phyloP scores from a whole-genome alignment of 2,113 vertebrate genomes.

The Lipophrys pholis region DNA sequence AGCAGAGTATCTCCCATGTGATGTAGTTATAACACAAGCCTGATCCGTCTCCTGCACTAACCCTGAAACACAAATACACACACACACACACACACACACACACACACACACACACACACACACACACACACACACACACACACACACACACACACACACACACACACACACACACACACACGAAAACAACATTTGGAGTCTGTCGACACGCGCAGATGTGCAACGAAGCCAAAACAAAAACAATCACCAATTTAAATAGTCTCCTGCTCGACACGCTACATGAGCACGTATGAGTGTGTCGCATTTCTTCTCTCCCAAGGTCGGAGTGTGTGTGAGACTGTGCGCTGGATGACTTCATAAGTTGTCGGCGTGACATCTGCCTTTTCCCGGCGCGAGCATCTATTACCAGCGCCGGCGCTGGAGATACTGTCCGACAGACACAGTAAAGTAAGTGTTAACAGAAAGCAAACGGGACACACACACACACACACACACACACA shows the following conservation, averaged over 20 bases:
- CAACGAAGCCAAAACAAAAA: background rate
- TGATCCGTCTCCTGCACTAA: conserved; percentile 30
- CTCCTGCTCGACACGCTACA: background rate
- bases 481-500: conserved; percentile 1
- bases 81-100: conserved; percentile 9
- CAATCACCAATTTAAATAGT: conserved; percentile 23
- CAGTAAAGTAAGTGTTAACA: conserved; percentile 35
- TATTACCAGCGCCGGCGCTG: conserved; percentile 12
- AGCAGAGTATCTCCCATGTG: conserved; percentile 40
- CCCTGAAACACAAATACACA: conserved; percentile 20
- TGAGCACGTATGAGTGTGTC: background rate
- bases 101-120: conserved; percentile 17
- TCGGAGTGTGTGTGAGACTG: conserved; percentile 13
- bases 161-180: conserved; percentile 22
- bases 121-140: conserved; percentile 17
- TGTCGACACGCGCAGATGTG: background rate
- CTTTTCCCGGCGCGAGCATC: conserved; percentile 29
- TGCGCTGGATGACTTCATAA: conserved; percentile 54
- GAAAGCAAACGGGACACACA: conserved; percentile 1
- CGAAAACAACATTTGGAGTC: background rate
- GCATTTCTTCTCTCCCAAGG: conserved; percentile 49
- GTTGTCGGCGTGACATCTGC: conserved; percentile 58
- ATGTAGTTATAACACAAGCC: conserved; percentile 47
- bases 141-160: conserved; percentile 17
- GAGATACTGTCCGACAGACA: conserved; percentile 13